These are phyloP conservation scores for Grammomys surdaster DNA, from an alignment of 2,113 vertebrate species.

Conservation along the genomic window DNA sequence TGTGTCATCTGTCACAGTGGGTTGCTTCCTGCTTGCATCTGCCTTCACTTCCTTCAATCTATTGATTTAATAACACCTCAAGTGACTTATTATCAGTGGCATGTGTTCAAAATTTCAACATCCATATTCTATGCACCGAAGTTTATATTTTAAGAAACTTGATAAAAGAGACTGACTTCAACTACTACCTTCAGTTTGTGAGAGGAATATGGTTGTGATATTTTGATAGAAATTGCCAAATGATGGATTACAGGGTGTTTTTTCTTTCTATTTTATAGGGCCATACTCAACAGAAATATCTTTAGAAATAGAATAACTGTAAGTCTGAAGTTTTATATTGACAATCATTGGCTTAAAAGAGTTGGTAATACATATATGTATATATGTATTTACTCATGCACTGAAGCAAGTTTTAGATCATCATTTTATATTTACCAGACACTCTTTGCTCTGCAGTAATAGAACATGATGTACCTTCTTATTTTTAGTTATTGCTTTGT, in stretches of 20 bases:
- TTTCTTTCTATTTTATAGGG: not conserved
- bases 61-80: not conserved
- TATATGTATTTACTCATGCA: not conserved
- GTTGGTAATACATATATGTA: not conserved
- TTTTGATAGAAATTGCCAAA: not conserved
- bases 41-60: not conserved
- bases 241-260: not conserved
- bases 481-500: not conserved
- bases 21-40: not conserved
- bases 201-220: not conserved
- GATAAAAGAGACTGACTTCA: not conserved
- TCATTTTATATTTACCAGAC: not conserved
- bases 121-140: not conserved
- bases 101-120: conserved; percentile 1
- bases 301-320: not conserved
- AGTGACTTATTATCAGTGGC: not conserved
- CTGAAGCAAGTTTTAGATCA: not conserved
- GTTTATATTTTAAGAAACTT: not conserved
- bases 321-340: not conserved
- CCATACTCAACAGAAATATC: not conserved
- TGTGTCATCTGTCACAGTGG: not conserved
- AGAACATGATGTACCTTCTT: not conserved
- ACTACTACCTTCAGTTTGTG: not conserved
- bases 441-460: conserved; percentile 15
- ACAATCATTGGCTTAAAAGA: not conserved